Evolutionary conservation across 1,140 invertebrate genomes (phyloP).

Genomic region (Triops longicaudatus): DNA sequence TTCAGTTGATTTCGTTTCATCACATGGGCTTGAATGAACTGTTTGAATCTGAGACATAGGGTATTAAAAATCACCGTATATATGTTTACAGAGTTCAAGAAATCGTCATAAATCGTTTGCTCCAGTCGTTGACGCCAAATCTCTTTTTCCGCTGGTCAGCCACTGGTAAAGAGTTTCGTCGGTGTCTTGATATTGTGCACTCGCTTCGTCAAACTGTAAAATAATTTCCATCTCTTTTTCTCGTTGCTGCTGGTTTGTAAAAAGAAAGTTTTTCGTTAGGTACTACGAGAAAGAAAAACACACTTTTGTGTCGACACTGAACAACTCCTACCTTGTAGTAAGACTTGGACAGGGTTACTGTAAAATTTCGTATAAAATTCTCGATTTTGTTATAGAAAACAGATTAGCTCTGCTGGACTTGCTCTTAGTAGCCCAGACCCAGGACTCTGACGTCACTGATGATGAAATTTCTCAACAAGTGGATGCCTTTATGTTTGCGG

Average conservation of each 20-base stretch:
- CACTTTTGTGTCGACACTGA: not conserved
- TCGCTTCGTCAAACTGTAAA: not conserved
- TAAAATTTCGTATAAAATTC: not conserved
- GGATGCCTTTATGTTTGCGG: constrained; percentile 91
- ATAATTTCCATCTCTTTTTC: not conserved
- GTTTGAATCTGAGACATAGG: too few species aligned
- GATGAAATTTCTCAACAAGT: constrained; percentile 87
- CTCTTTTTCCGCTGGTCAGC: not conserved
- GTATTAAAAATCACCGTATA: too few species aligned
- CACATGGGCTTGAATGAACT: too few species aligned
- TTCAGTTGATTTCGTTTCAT: too few species aligned
- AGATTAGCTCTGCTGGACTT: constrained; percentile 88
- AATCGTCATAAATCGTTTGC: too few species aligned
- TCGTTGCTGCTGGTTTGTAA: too few species aligned
- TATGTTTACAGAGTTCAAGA: too few species aligned
- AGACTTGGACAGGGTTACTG: not conserved
- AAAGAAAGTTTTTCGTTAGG: not conserved
- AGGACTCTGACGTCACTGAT: constrained; percentile 66
- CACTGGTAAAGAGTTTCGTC: not conserved
- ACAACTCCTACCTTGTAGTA: not conserved
- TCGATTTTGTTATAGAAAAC: constrained; percentile 47
- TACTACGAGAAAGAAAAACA: not conserved
- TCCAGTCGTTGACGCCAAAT: too few species aligned
- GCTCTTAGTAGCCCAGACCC: constrained; percentile 64
- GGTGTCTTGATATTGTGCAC: too few species aligned